Evolutionary conservation across 35 echinoderm and acorn worm genomes (phyloP), one percentile per base, ranked within the genome.

Genomic region (Heliocidaris tuberculata): DNA sequence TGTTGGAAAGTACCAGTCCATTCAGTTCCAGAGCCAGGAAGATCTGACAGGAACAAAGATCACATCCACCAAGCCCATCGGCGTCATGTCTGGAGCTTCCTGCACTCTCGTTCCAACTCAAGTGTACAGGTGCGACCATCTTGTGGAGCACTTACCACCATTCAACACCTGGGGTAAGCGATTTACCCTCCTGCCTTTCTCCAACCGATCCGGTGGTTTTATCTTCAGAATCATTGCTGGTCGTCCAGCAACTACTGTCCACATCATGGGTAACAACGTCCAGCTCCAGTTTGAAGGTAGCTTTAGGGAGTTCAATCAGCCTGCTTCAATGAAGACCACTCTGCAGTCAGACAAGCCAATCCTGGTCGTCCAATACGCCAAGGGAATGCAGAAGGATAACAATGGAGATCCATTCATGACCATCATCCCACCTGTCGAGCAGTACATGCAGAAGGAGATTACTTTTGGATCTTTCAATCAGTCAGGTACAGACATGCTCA

Each of bases 81-180:
- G 96, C 6, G 97, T 98, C 2, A 42, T 97, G 29, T 96, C 95
- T 30, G 97, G 97, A 49, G 94, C 95, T 30, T 96, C 97, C 8
- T 98, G 97, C 70, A 95, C 97, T 15, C 85, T 96, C 16, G 96
- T 98, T 8, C 97, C 97, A 16, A 78, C 48, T 19, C 92, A 88
- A 56, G 93, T 95, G 32, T 95, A 95, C 54, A 91, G 97, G 70
- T 98, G 97, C 87, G 97, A 98, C 56, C 97, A 98, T 65, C 85
- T 98, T 15, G 96, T 98, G n/a, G 97, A 98, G 95, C 96, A 95
- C 85, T 89, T 98, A 29, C 97, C 97, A 48, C 96, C 97, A 7
- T 95, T 97, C 52, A 49, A 93, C 31, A 98, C 97, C 10, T 98
- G 97, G 97, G 97, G 97, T 31, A 97, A 96, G 92, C 85, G 92